Evolutionary conservation across 2,113 vertebrate species (phyloP).

Genomic region (Microcebus griseorufus): DNA sequence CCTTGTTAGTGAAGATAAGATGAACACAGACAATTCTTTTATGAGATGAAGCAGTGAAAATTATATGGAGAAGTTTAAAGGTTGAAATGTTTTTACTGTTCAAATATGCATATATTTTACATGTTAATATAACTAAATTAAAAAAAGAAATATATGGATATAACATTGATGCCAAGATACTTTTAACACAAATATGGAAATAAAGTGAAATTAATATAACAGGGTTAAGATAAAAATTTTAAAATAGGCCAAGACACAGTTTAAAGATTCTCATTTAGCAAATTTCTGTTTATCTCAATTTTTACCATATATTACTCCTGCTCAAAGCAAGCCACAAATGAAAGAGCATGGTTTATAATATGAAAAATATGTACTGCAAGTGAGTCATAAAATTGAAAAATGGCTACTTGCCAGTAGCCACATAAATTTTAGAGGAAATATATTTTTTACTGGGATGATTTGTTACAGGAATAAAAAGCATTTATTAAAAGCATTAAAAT

Average conservation of each 20-base stretch:
- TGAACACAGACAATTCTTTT: constrained; percentile 9
- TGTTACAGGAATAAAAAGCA: constrained; percentile 85
- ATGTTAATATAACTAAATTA: neutral
- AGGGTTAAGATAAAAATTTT: constrained; percentile 18
- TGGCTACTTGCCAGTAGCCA: constrained; percentile 84
- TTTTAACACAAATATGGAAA: constrained; percentile 41
- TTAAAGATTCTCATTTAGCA: constrained; percentile 43
- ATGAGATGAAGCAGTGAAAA: constrained; percentile 40
- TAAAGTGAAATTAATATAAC: constrained; percentile 22
- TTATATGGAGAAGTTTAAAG: constrained; percentile 29
- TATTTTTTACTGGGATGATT: constrained; percentile 82
- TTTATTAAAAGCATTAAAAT: constrained; percentile 87
- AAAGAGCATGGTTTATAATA: constrained; percentile 77
- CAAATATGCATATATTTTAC: neutral
- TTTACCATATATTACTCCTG: constrained; percentile 42
- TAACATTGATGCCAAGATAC: constrained; percentile 7
- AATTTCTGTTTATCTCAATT: constrained; percentile 61
- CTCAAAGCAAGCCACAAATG: constrained; percentile 77
- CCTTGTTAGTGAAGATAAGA: constrained; percentile 19
- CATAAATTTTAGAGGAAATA: constrained; percentile 84
- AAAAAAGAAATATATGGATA: neutral
- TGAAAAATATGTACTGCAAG: constrained; percentile 83
- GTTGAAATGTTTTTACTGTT: constrained; percentile 40
- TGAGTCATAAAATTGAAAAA: constrained; percentile 85
- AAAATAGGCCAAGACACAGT: neutral